Evolutionary conservation across 2,888 invertebrate species (phyloP).

Genomic region (Watsonalla binaria): DNA sequence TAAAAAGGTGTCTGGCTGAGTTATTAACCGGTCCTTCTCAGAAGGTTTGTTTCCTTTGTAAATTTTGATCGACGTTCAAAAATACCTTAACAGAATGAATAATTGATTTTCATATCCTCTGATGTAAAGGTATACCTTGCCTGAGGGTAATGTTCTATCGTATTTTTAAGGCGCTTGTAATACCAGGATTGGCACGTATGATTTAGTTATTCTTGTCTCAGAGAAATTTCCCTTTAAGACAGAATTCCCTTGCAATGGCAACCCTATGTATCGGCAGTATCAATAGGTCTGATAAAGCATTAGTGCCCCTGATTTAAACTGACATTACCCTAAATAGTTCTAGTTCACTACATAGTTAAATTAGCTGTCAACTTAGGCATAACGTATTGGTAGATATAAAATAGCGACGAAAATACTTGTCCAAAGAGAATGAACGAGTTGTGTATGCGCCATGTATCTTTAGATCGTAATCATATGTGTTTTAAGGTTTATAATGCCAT

Average conservation of each 20-base stretch:
- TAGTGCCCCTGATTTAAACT: slow-evolving; percentile 14
- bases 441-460: neutral
- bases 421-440: neutral
- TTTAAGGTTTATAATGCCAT: neutral
- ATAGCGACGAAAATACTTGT: slow-evolving; percentile 1
- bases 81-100: too few relatives aligned
- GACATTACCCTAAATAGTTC: slow-evolving; percentile 18
- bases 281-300: slow-evolving; percentile 20
- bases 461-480: neutral
- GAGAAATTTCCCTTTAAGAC: too few relatives aligned
- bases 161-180: too few relatives aligned
- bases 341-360: slow-evolving; percentile 5
- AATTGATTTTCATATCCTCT: too few relatives aligned
- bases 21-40: too few relatives aligned
- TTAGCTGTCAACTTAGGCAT: slow-evolving; percentile 8
- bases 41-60: too few relatives aligned
- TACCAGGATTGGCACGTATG: too few relatives aligned
- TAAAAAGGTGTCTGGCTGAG: too few relatives aligned
- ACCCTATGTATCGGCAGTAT: slow-evolving; percentile 13
- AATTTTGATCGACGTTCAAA: too few relatives aligned
- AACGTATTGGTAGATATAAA: slow-evolving; percentile 3
- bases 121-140: too few relatives aligned
- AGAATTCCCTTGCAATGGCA: neutral
- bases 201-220: too few relatives aligned
- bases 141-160: too few relatives aligned